These are phyloP conservation scores for Macrotis lagotis DNA, from an alignment of 2,113 vertebrate species.

Conservation along the genomic window DNA sequence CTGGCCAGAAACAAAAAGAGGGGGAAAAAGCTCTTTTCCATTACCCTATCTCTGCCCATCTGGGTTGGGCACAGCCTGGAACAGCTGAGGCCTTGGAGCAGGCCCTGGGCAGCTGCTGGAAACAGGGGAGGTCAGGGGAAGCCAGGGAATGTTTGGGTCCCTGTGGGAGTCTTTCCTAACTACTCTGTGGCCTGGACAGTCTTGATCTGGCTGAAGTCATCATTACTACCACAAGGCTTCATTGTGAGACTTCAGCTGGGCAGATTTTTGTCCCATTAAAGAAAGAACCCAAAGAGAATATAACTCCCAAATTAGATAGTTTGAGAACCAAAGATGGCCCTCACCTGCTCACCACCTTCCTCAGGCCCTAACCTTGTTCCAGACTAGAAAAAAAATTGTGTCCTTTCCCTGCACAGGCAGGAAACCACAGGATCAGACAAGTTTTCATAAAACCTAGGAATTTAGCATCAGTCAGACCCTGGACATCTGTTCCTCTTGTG, in stretches of 20 bases:
- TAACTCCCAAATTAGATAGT: constrained; percentile 29
- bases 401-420: not conserved
- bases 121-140: constrained; percentile 7
- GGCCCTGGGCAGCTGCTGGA: constrained; percentile 68
- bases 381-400: not conserved
- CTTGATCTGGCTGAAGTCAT: constrained; percentile 20
- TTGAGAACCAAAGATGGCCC: not conserved
- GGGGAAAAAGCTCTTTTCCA: constrained; percentile 38
- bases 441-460: constrained; percentile 40
- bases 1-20: not conserved
- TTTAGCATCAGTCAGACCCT: not conserved
- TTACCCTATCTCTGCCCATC: constrained; percentile 3
- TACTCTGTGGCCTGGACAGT: constrained; percentile 50
- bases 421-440: constrained; percentile 28
- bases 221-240: not conserved
- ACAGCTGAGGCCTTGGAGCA: constrained; percentile 37
- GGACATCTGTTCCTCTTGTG: constrained; percentile 22
- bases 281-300: constrained; percentile 58
- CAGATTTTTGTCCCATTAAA: constrained; percentile 49
- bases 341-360: not conserved
- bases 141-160: constrained; percentile 58
- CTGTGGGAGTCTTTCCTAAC: constrained; percentile 4
- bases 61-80: constrained; percentile 7
- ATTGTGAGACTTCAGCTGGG: not conserved
- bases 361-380: not conserved